Evolutionary conservation across 2,888 invertebrate genomes (phyloP).

Genomic region (Brachyptera putata): DNA sequence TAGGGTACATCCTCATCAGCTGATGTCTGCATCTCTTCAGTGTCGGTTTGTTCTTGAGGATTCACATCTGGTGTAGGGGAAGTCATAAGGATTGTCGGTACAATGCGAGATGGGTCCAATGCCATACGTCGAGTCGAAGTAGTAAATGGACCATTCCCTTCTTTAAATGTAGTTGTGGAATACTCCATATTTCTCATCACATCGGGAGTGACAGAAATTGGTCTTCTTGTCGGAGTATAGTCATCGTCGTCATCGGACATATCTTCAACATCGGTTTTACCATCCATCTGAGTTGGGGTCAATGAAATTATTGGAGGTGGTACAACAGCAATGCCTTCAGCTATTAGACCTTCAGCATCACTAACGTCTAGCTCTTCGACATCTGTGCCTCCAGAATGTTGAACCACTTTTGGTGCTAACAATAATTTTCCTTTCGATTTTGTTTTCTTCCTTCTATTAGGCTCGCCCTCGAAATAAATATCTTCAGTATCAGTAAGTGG

Average conservation of each 20-base stretch:
- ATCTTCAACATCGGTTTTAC: conserved; percentile 48
- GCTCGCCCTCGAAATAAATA: conserved; percentile 36
- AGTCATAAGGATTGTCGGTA: conserved; percentile 24
- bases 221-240: not conserved
- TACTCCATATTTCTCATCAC: conserved; percentile 27
- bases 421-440: not conserved
- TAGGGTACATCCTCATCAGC: conserved; percentile 45
- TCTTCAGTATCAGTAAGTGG: conserved; percentile 51
- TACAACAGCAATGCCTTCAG: not conserved
- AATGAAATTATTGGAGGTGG: not conserved
- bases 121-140: conserved; percentile 27
- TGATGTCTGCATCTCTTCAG: conserved; percentile 36
- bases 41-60: conserved; percentile 33
- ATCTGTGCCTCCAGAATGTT: conserved; percentile 40
- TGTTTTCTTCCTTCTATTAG: conserved; percentile 22
- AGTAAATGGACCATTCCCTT: conserved; percentile 41
- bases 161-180: conserved; percentile 38
- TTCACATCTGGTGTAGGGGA: conserved; percentile 31
- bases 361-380: conserved; percentile 46
- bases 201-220: conserved; percentile 28
- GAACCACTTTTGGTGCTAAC: not conserved
- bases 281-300: not conserved
- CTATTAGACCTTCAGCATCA: conserved; percentile 39
- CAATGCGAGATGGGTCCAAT: not conserved
- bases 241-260: conserved; percentile 7